Evolutionary conservation across 1,140 invertebrate species (phyloP), one percentile per base, ranked within the genome.

Genomic region (Bombus consobrinus): DNA sequence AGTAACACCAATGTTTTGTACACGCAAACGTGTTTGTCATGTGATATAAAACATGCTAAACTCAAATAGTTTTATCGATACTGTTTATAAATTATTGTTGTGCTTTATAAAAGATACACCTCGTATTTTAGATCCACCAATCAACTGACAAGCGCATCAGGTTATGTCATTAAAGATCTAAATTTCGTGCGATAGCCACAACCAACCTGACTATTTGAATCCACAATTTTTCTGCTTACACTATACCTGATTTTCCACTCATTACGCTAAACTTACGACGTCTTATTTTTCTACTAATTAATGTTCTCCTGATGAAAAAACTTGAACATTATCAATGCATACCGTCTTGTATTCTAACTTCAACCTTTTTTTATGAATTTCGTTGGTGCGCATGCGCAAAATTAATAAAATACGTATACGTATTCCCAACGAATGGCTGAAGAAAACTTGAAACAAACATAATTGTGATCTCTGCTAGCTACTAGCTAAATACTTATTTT

Each of bases 191-290:
- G 9, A 43, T 66, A 71, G 8, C 34, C 59, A 83, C 53, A 53
- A 86, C 85, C 71, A 78, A 87, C 85, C 85, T 87, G 85, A 72
- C 34, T 83, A 64, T 64, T 47, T 4, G 34, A 72, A 76, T 66
- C 57, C 74, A 66, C 81, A 10, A 57, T 72, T 47, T 13, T 18
- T 32, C 59, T 66, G 34, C 6, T 53, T 83, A 83, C 81, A 83
- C 85, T 83, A 64, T 87, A 87, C 74, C 81, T 77, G 81, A 76
- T 28, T 71, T 53, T 37, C 15, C 57, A 34, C 64, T 77, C 74
- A 78, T 87, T 83, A 59, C 37, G 34, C 18, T 39, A 22, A 83
- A 87, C 57, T 62, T 71, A 72, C 41, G n/a, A 64, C 34, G 32
- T 68, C 39, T 79, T 77, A 81, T 25, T 79, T 57, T 32, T 43